Evolutionary conservation across 1,140 invertebrate species (phyloP).

Genomic region (Bombus balteatus): DNA sequence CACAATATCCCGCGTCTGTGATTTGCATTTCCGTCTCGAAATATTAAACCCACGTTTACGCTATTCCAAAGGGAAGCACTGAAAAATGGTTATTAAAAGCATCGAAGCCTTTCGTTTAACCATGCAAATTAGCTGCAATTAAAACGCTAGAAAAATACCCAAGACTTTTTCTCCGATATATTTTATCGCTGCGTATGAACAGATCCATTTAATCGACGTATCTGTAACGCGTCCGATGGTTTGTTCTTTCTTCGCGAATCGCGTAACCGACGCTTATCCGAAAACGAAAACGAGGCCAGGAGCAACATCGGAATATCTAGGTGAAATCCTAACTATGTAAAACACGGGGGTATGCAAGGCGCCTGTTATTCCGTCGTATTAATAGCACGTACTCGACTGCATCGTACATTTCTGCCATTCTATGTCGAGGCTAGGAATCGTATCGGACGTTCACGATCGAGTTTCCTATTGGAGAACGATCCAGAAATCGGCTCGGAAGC

Average conservation of each 20-base stretch:
- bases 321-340: background rate
- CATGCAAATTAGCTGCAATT: background rate
- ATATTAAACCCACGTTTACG: background rate
- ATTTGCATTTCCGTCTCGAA: constrained; percentile 14
- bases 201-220: too few relatives aligned
- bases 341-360: background rate
- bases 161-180: background rate
- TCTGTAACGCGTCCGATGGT: background rate
- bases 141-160: background rate
- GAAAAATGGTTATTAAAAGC: constrained; percentile 9
- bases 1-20: background rate
- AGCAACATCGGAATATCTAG: background rate
- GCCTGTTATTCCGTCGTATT: background rate
- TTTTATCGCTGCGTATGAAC: background rate
- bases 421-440: constrained; percentile 20
- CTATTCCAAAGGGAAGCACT: background rate
- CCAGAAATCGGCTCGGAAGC: constrained; percentile 18
- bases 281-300: background rate
- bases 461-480: constrained; percentile 15
- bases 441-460: background rate
- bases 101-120: background rate
- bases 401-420: constrained; percentile 22
- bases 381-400: constrained; percentile 1
- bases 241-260: background rate
- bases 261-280: too few relatives aligned